Conservation (phyloP, 1,140 invertebrate species). For the Cheumatopsyche charites region DNA sequence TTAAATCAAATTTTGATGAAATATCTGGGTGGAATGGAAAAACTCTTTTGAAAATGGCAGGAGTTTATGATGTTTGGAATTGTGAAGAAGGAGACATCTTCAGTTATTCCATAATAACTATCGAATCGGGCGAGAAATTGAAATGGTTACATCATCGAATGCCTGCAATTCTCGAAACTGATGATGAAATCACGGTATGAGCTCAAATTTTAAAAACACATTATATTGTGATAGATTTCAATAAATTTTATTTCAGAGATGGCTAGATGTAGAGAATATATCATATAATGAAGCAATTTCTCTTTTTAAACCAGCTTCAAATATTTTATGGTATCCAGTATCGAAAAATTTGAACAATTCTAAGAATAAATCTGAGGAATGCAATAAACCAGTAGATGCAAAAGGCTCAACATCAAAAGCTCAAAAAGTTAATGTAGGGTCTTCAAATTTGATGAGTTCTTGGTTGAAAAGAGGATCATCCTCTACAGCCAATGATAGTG, state of each 20-base stretch:
- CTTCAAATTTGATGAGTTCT: constrained; percentile 54
- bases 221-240: constrained; percentile 4
- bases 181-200: constrained; percentile 70
- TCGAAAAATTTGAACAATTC: constrained; percentile 76
- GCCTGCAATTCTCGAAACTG: constrained; percentile 75
- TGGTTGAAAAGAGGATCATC: constrained; percentile 50
- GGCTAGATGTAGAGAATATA: constrained; percentile 71
- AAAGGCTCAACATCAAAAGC: not conserved
- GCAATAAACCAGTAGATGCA: constrained; percentile 63
- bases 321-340: constrained; percentile 72
- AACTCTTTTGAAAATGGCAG: constrained; percentile 75
- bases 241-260: constrained; percentile 60
- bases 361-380: constrained; percentile 70
- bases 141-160: constrained; percentile 80
- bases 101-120: constrained; percentile 80
- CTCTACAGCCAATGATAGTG: too few relatives aligned
- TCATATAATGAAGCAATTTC: constrained; percentile 62
- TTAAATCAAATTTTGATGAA: constrained; percentile 62
- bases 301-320: constrained; percentile 60
- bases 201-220: not conserved
- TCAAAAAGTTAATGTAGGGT: constrained; percentile 31
- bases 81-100: constrained; percentile 67
- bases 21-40: constrained; percentile 67
- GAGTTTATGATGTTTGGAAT: constrained; percentile 75
- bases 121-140: constrained; percentile 72